Percentiles rank a stretch among this genome's conserved stretches.
Conservation (phyloP, 35 echinoderm and acorn worm genomes). For the Ophioderma brevispina region DNA sequence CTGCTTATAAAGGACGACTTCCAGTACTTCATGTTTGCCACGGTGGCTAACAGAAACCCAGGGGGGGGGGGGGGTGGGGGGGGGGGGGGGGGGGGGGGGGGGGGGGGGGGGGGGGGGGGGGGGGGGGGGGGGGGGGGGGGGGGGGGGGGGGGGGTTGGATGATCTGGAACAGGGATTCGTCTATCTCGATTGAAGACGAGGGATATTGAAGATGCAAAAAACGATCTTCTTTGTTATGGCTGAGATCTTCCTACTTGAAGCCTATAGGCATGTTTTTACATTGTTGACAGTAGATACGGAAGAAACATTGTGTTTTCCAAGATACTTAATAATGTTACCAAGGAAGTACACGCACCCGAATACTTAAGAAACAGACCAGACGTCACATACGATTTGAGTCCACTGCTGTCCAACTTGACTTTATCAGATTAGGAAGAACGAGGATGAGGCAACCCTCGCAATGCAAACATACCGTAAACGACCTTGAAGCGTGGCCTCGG, state of each 20-base stretch:
- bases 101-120: conserved; percentile 23
- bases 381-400: conserved; percentile 67
- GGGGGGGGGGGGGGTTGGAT: too few species aligned
- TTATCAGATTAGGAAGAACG: background rate
- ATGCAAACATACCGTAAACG: background rate
- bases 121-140: too few species aligned
- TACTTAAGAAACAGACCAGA: conserved; percentile 51
- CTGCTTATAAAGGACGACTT: conserved; percentile 86
- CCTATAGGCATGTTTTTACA: conserved; percentile 88
- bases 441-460: background rate
- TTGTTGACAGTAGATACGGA: conserved; percentile 67
- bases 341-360: conserved; percentile 30
- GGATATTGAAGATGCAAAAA: conserved; percentile 18
- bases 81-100: background rate
- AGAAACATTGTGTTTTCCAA: conserved; percentile 53
- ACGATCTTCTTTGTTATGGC: conserved; percentile 70
- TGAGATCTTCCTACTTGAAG: conserved; percentile 95
- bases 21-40: conserved; percentile 74
- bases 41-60: conserved; percentile 74
- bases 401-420: conserved; percentile 21
- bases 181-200: conserved; percentile 56
- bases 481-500: conserved; percentile 37
- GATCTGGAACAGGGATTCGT: conserved; percentile 75
- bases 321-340: conserved; percentile 70
- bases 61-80: too few species aligned